Evolutionary conservation across 2,888 invertebrate genomes (phyloP).

Genomic region (Cantharis rufa): DNA sequence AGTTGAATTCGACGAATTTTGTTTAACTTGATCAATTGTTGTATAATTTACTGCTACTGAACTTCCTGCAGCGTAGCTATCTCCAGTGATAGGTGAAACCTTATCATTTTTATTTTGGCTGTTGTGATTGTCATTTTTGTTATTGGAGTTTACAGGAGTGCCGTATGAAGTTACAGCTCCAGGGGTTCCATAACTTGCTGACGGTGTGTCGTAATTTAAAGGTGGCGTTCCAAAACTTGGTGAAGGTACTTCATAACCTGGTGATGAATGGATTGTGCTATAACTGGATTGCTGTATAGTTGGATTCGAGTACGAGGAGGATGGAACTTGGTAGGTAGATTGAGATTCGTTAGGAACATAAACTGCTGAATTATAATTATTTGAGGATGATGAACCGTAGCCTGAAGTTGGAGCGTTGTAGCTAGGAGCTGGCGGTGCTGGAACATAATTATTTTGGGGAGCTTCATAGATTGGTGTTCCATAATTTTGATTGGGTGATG

Average conservation of each 20-base stretch:
- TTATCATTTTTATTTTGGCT: not conserved
- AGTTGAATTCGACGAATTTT: not conserved
- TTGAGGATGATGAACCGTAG: slow-evolving; percentile 11
- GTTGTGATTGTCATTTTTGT: not conserved
- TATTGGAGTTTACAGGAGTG: slow-evolving; percentile 35
- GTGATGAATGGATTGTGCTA: not conserved
- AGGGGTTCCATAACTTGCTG: slow-evolving; percentile 45
- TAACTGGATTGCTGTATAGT: not conserved
- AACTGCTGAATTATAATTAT: not conserved
- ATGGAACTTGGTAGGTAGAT: not conserved
- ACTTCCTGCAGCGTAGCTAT: not conserved
- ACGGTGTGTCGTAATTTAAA: slow-evolving; percentile 39
- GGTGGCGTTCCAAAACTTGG: slow-evolving; percentile 35
- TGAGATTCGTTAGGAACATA: not conserved
- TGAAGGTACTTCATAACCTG: slow-evolving; percentile 38
- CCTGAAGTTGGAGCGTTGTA: slow-evolving; percentile 27
- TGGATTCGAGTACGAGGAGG: not conserved
- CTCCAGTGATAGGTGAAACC: not conserved
- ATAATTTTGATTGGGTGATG: slow-evolving; percentile 39
- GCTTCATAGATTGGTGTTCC: slow-evolving; percentile 25
- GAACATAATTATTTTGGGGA: slow-evolving; percentile 5
- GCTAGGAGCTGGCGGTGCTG: slow-evolving; percentile 10
- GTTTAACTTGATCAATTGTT: not conserved
- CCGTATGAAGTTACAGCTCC: slow-evolving; percentile 48
- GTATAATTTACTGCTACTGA: not conserved